These are phyloP conservation scores for Zosterops borbonicus DNA, from an alignment of 2,113 vertebrate species.

Conservation along the genomic window DNA sequence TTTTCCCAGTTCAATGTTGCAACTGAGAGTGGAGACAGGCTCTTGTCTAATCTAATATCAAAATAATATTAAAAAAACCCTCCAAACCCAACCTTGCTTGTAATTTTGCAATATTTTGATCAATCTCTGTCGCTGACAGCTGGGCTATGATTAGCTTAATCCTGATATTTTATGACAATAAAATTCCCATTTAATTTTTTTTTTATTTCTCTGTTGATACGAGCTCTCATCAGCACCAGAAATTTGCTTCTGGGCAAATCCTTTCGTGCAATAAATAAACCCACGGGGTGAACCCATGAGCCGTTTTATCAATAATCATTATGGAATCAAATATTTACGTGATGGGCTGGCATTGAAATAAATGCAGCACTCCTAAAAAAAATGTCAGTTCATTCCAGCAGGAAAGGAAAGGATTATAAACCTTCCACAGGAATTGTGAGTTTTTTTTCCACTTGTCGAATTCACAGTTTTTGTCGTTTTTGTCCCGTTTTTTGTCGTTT, in stretches of 20 bases:
- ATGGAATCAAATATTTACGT: not conserved
- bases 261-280: not conserved
- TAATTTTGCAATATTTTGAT: not conserved
- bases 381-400: not conserved
- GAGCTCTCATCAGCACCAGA: not conserved
- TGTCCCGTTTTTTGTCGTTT: not conserved
- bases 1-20: not conserved
- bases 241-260: not conserved
- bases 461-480: not conserved
- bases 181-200: not conserved
- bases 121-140: not conserved
- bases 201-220: not conserved
- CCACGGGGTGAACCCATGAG: not conserved
- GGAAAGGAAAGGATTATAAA: not conserved
- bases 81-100: not conserved
- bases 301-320: not conserved
- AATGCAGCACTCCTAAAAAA: not conserved
- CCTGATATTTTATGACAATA: not conserved
- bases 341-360: not conserved
- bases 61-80: not conserved
- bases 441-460: not conserved
- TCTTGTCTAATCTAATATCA: not conserved
- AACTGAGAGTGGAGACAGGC: not conserved
- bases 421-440: fast-evolving
- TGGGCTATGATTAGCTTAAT: not conserved